phyloP scores from a whole-genome alignment of 2,888 invertebrate species.

The Apodemia duryi region DNA sequence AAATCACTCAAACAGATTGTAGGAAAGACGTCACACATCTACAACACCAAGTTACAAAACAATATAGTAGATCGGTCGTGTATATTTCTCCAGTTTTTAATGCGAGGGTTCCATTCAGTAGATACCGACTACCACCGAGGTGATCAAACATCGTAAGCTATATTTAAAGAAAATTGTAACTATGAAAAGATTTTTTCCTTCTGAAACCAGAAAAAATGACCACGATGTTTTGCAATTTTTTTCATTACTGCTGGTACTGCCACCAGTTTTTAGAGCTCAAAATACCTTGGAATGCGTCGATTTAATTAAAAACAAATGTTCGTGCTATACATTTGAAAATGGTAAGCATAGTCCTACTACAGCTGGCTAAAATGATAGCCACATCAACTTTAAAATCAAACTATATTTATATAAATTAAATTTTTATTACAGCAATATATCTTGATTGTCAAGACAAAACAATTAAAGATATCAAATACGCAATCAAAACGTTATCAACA shows the following conservation, averaged over 20 bases:
- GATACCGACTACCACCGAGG: no score
- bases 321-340: conserved; percentile 94
- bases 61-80: no score
- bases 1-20: no score
- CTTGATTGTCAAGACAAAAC: conserved; percentile 92
- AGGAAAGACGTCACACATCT: no score
- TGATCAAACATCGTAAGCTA: no score
- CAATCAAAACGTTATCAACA: conserved; percentile 83
- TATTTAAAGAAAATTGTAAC: no score
- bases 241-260: conserved; percentile 64
- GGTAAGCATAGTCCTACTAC: conserved; percentile 65
- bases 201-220: conserved; percentile 58
- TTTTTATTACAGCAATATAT: conserved; percentile 82
- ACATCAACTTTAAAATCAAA: background rate
- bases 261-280: conserved; percentile 70
- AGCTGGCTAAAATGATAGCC: no score
- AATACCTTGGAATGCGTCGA: conserved; percentile 83
- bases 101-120: no score
- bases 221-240: conserved; percentile 61
- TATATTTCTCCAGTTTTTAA: no score
- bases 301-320: conserved; percentile 88
- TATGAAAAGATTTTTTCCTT: conserved; percentile 45
- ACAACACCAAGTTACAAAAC: no score
- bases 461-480: conserved; percentile 84
- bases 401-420: conserved; percentile 8